Conservation (phyloP, 2,888 invertebrate species). For the Acanthosepion pharaonis region DNA sequence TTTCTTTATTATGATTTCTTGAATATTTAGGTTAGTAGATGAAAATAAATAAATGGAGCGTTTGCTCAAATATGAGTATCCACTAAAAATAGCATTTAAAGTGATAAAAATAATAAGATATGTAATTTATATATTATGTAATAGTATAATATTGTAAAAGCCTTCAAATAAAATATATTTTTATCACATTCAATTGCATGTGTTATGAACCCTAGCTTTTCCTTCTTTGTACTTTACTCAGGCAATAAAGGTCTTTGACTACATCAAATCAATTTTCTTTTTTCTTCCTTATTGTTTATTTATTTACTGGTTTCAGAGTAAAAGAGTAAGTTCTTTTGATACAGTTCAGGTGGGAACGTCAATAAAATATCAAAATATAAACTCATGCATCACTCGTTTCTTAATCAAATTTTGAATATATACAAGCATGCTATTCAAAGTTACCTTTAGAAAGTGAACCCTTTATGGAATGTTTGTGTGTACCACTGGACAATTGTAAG, state of each 20-base stretch:
- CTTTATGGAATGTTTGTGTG: constrained; percentile 54
- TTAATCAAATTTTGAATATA: too few species aligned
- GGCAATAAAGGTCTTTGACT: neutral
- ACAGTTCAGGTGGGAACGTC: neutral
- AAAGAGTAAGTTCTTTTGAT: neutral
- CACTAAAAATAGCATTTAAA: too few species aligned
- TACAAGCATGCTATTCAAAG: too few species aligned
- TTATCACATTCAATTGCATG: neutral
- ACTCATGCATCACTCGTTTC: neutral
- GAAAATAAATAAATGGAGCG: too few species aligned
- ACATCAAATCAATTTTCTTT: too few species aligned
- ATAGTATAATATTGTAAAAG: too few species aligned
- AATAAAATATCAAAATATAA: neutral
- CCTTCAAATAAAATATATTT: neutral
- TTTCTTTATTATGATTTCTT: too few species aligned
- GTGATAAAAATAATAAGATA: too few species aligned
- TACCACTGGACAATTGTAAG: constrained; percentile 51
- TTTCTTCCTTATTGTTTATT: neutral
- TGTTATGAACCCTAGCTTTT: neutral
- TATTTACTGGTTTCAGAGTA: neutral
- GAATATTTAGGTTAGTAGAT: too few species aligned
- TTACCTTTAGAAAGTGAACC: constrained; percentile 58
- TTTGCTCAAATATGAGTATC: too few species aligned
- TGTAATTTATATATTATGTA: too few species aligned
- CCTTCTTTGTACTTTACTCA: neutral